phyloP scores from a whole-genome alignment of 2,113 vertebrate genomes.

The Stegastes partitus region DNA sequence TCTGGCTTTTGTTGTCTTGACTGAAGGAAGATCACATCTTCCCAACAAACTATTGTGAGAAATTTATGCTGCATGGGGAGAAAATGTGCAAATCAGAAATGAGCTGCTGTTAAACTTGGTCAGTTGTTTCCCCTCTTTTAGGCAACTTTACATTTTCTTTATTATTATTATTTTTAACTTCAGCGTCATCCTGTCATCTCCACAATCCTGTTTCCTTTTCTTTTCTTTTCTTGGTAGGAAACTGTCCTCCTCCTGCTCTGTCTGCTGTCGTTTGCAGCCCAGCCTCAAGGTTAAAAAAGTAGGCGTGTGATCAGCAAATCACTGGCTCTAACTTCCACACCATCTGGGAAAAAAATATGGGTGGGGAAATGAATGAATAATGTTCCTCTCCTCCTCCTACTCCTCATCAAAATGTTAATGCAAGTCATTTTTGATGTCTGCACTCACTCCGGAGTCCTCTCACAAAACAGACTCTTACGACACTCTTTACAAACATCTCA shows the following conservation, averaged over 20 bases:
- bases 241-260: neutral
- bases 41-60: neutral
- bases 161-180: no score
- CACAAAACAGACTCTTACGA: no score
- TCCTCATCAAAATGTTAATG: slow-evolving; percentile 22
- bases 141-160: no score
- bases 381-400: slow-evolving; percentile 20
- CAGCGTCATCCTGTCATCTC: no score
- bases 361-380: slow-evolving; percentile 15
- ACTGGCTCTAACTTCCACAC: slow-evolving; percentile 22
- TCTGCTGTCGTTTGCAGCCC: neutral
- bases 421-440: slow-evolving; percentile 8
- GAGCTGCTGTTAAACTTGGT: no score
- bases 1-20: slow-evolving; percentile 29
- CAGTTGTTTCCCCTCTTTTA: no score
- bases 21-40: slow-evolving; percentile 15
- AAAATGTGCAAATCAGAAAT: no score
- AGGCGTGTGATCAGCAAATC: slow-evolving; percentile 22
- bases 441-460: neutral
- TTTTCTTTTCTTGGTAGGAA: neutral
- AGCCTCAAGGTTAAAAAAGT: slow-evolving; percentile 17
- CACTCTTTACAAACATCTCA: no score
- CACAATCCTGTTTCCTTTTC: neutral
- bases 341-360: slow-evolving; percentile 43
- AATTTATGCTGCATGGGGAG: no score